These are phyloP conservation scores for Chloroceryle aenea DNA, from an alignment of 2,113 vertebrate genomes.

Conservation along the genomic window DNA sequence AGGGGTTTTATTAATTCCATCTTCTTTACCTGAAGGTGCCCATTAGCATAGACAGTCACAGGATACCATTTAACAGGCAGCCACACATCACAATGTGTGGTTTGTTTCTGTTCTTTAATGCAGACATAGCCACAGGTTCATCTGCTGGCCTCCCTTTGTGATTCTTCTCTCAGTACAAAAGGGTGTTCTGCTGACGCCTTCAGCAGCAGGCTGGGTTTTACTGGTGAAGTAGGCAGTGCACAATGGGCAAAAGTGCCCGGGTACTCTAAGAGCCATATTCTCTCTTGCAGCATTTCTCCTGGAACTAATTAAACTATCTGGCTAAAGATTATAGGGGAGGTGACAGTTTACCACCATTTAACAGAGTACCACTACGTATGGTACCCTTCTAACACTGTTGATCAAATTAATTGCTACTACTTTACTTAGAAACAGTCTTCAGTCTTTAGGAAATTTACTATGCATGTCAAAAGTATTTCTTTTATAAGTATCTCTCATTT, in stretches of 20 bases:
- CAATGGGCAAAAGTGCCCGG: neutral
- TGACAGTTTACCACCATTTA: neutral
- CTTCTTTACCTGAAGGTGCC: neutral
- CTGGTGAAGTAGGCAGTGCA: neutral
- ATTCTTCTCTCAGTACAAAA: neutral
- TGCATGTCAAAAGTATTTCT: neutral
- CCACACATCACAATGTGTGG: neutral
- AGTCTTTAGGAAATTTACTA: neutral
- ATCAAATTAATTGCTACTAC: neutral
- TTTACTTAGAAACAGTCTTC: neutral
- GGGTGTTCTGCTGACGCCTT: neutral
- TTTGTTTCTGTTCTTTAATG: neutral
- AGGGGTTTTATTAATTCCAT: constrained; percentile 15
- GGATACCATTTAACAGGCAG: neutral
- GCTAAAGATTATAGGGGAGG: neutral
- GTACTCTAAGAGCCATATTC: neutral
- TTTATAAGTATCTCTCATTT: neutral
- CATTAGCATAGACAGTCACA: neutral
- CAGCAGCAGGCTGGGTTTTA: neutral
- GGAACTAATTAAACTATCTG: neutral
- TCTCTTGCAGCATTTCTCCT: neutral
- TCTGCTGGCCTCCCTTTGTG: neutral
- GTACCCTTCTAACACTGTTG: neutral
- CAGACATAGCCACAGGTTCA: neutral
- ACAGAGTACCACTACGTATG: neutral